Conservation (phyloP, 92 coral and sea anemone species). For the Hydrozoanthus gracilis region DNA sequence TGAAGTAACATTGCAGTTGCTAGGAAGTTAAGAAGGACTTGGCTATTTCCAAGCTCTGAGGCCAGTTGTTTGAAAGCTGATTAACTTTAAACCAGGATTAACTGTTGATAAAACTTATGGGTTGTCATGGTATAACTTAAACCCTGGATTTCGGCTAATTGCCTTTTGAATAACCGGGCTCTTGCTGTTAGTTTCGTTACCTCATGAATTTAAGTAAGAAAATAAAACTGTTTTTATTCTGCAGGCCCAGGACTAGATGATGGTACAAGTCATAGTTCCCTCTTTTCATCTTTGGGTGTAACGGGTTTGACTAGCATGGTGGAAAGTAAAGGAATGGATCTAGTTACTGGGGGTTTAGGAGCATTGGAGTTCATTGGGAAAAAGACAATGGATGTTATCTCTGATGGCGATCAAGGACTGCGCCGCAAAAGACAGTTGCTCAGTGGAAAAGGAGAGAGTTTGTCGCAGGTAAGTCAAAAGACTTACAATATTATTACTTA, state of each 20-base stretch:
- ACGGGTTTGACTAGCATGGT: slow-evolving; percentile 76
- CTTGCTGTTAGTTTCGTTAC: too few relatives aligned
- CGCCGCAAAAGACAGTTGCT: slow-evolving; percentile 80
- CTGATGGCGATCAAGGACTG: slow-evolving; percentile 94
- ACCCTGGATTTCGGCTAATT: too few relatives aligned
- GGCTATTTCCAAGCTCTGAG: too few relatives aligned
- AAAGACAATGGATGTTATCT: slow-evolving; percentile 94
- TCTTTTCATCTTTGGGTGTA: slow-evolving; percentile 80
- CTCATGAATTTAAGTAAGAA: not conserved
- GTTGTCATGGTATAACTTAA: too few relatives aligned
- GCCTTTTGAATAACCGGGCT: too few relatives aligned
- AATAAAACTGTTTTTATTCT: not conserved
- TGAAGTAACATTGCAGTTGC: too few relatives aligned
- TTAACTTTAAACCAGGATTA: too few relatives aligned
- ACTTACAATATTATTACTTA: not conserved
- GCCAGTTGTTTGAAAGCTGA: too few relatives aligned
- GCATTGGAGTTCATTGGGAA: slow-evolving; percentile 96
- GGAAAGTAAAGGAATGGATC: slow-evolving; percentile 65
- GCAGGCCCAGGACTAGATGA: not conserved
- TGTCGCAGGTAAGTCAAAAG: slow-evolving; percentile 80
- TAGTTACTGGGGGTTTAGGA: slow-evolving; percentile 87
- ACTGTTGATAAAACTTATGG: too few relatives aligned
- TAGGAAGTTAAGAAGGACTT: too few relatives aligned
- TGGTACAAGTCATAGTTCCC: slow-evolving; percentile 21
- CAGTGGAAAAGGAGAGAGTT: slow-evolving; percentile 75